These are phyloP conservation scores for Schlechtendalia chinensis DNA, from an alignment of 1,140 invertebrate species.

Conservation along the genomic window DNA sequence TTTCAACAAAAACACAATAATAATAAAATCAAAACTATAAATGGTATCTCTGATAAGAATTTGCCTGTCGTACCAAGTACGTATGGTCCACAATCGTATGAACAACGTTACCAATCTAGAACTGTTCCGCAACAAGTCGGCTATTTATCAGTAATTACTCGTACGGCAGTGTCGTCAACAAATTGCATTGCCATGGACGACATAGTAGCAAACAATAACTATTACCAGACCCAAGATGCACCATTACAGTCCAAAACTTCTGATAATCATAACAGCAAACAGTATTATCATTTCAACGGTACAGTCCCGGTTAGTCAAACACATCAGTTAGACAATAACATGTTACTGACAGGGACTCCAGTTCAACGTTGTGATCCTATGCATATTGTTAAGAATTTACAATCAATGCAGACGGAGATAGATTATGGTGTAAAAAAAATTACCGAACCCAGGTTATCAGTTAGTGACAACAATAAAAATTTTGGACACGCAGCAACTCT, in stretches of 20 bases:
- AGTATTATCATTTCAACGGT: slow-evolving; percentile 60
- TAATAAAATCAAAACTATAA: neutral
- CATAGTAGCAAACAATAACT: slow-evolving; percentile 1
- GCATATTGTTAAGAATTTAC: slow-evolving; percentile 72
- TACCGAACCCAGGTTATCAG: slow-evolving; percentile 12
- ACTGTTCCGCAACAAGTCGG: slow-evolving; percentile 31
- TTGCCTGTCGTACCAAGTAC: neutral
- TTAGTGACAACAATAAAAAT: neutral
- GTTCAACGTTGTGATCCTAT: slow-evolving; percentile 65
- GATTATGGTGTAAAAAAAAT: slow-evolving; percentile 43
- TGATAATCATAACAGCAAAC: slow-evolving; percentile 33
- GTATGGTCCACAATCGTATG: slow-evolving; percentile 1
- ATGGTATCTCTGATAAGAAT: neutral
- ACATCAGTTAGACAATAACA: slow-evolving; percentile 66
- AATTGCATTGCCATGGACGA: neutral
- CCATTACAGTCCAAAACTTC: slow-evolving; percentile 39
- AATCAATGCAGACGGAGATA: slow-evolving; percentile 55
- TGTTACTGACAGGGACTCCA: slow-evolving; percentile 3
- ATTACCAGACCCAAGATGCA: slow-evolving; percentile 24
- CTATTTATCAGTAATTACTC: slow-evolving; percentile 47
- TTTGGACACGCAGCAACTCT: neutral
- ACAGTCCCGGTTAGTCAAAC: slow-evolving; percentile 57
- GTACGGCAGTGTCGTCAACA: slow-evolving; percentile 12
- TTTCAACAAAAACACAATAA: neutral
- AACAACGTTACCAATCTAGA: slow-evolving; percentile 36